A percentile compares a stretch with the other conserved stretches of the same genome.
phyloP scores from a whole-genome alignment of 2,113 vertebrate species.

The Urocitellus parryii region DNA sequence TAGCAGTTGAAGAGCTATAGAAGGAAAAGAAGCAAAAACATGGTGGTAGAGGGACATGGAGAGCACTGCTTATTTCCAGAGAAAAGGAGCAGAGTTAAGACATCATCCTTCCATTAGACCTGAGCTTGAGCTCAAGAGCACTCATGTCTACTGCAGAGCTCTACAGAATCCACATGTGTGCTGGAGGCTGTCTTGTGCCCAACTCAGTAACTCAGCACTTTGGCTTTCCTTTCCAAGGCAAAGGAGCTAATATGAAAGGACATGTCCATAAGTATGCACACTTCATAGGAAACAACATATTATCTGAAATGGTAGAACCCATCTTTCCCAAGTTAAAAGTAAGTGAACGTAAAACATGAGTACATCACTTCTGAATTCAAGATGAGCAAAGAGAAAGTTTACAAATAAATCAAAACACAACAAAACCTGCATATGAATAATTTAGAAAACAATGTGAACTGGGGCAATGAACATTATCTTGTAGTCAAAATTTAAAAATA shows the following conservation, averaged over 20 bases:
- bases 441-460: not conserved
- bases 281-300: not conserved
- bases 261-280: not conserved
- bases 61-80: not conserved
- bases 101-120: not conserved
- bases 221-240: not conserved
- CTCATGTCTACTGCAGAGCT: not conserved
- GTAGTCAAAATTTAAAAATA: not conserved
- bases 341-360: not conserved
- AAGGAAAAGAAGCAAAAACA: not conserved
- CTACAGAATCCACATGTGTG: not conserved
- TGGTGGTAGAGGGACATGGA: accelerated
- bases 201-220: not conserved
- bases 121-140: not conserved
- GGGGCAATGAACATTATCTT: not conserved
- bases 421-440: not conserved
- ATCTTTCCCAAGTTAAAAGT: not conserved
- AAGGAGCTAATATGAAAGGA: not conserved
- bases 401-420: conserved; percentile 44
- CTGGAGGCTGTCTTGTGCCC: not conserved
- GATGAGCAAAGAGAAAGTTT: not conserved
- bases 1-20: not conserved
- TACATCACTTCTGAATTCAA: not conserved
- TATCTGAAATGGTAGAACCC: not conserved
- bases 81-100: not conserved